Base-by-base conservation (phyloP, 2,797 vertebrate genomes). In the Bradypodion pumilum region DNA sequence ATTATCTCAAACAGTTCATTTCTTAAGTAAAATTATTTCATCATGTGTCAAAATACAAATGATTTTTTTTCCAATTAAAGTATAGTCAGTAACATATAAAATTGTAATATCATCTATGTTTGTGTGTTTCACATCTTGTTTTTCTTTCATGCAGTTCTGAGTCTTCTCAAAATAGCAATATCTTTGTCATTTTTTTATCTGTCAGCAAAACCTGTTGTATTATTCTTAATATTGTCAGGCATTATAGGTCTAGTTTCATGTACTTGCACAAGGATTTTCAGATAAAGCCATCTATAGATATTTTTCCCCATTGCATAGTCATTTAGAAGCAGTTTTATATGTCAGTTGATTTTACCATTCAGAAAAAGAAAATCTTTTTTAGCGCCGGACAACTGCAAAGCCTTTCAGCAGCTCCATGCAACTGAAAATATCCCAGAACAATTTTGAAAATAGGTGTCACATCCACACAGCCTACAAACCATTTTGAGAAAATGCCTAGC, bases 271-370 rank as follows among this genome's bases (percentile, higher is more conserved):
- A 62, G 72, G 44, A 82, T 86, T 78, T 84, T 87, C 63, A 74
- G 69, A 89, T 90, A 82, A 83, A 85, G 79, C 62, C 56, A 77
- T 85, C 73, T 88, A 70, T 59, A 60, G 56, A 73, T n/a, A 40
- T 80, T 15, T 32, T 40, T 23, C 23, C 52, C 52, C 32, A 78
- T 70, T 80, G 85, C 83, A 73, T 73, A 83, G 85, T 87, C 37
- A 84, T 91, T 89, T 86, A 79, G 44, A 59, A 68, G 46, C 35
- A 32, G 66, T 78, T 84, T 8, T 1, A 32, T 49, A 19, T 65
- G 73, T 2, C 75, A 80, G 52, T 81, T 79, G 63, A 56, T 78
- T 79, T 74, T 81, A 59, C 27, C 75, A 52, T 27, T 66, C 40
- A 59, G 77, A 70, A 76, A 66, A 76, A 85, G 37, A 65, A 49